Conservation (phyloP, 2,888 invertebrate genomes). For the Hanleya hanleyi region DNA sequence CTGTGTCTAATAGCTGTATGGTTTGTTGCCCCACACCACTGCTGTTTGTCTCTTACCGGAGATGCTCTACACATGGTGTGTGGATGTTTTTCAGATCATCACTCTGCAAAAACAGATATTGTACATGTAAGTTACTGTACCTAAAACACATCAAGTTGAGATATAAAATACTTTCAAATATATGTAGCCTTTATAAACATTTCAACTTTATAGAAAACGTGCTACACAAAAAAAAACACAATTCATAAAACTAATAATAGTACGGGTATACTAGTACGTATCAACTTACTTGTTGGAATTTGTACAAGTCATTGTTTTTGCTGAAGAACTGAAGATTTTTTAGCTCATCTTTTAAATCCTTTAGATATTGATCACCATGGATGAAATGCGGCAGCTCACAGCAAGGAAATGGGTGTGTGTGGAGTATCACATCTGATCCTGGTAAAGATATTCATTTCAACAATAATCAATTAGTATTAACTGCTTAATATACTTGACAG, state of each 20-base stretch:
- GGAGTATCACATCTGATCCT: constrained; percentile 29
- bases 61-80: constrained; percentile 37
- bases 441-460: too few relatives aligned
- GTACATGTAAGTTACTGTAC: background rate
- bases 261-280: background rate
- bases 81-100: constrained; percentile 74
- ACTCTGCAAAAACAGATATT: constrained; percentile 74
- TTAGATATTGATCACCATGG: constrained; percentile 55
- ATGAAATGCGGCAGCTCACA: constrained; percentile 63
- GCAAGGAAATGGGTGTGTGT: constrained; percentile 62
- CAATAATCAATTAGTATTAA: too few relatives aligned
- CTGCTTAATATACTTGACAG: too few relatives aligned
- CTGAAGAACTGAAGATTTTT: constrained; percentile 77
- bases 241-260: too few relatives aligned
- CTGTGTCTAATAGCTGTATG: too few relatives aligned
- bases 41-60: constrained; percentile 45
- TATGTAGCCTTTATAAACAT: too few relatives aligned
- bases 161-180: background rate
- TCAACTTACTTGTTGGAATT: constrained; percentile 82
- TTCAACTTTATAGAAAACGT: too few relatives aligned
- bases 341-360: constrained; percentile 68
- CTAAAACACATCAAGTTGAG: background rate
- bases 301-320: constrained; percentile 90
- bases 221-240: too few relatives aligned
- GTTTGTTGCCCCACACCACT: too few relatives aligned